These are phyloP conservation scores for Aphidius gifuensis DNA, from an alignment of 1,140 invertebrate genomes.

Conservation along the genomic window DNA sequence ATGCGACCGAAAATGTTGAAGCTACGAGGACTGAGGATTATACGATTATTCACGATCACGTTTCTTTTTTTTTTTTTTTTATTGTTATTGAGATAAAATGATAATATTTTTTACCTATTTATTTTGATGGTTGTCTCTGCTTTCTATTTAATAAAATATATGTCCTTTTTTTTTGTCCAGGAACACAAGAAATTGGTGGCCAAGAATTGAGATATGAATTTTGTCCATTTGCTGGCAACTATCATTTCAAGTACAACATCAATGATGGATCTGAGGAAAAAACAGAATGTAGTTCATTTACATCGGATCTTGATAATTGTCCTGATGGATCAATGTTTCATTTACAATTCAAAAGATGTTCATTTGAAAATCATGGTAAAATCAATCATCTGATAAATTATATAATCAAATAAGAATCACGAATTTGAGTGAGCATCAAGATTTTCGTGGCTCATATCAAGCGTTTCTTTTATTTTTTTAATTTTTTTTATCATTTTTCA, in stretches of 20 bases:
- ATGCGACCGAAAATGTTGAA: too few relatives aligned
- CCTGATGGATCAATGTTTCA: conserved; percentile 63
- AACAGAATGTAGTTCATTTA: conserved; percentile 57
- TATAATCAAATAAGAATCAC: conserved; percentile 19
- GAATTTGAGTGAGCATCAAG: conserved; percentile 25
- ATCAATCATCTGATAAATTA: too few relatives aligned
- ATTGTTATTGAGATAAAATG: background rate
- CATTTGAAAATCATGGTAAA: conserved; percentile 58
- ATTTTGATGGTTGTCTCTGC: too few relatives aligned
- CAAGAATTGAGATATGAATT: conserved; percentile 59
- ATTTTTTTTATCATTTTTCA: conserved; percentile 18
- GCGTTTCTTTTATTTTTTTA: conserved; percentile 18
- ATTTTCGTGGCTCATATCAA: conserved; percentile 15
- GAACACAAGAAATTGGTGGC: conserved; percentile 56
- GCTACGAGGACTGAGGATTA: too few relatives aligned
- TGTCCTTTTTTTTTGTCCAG: conserved; percentile 42
- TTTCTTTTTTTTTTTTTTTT: too few relatives aligned
- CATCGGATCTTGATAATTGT: conserved; percentile 64
- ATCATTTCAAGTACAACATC: conserved; percentile 61
- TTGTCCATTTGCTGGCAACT: conserved; percentile 66
- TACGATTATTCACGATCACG: too few relatives aligned
- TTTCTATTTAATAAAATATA: too few relatives aligned
- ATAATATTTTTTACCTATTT: background rate
- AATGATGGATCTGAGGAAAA: conserved; percentile 56
- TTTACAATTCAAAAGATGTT: conserved; percentile 60